phyloP scores from a whole-genome alignment of 2,797 vertebrate species.

The Muscicapa comitata region DNA sequence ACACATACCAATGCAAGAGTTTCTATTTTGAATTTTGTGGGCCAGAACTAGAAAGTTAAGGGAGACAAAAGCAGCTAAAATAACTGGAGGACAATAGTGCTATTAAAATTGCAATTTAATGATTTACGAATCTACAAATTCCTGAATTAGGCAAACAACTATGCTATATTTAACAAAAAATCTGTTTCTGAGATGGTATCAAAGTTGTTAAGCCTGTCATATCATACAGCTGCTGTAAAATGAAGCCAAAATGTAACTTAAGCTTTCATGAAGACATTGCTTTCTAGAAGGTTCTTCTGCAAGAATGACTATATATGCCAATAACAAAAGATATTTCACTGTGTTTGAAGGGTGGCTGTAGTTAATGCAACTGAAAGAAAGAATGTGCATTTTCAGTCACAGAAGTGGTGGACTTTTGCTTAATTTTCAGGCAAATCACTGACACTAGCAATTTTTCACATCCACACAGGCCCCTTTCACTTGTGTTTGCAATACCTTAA shows the following conservation, averaged over 20 bases:
- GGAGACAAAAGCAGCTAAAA: neutral
- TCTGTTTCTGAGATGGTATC: neutral
- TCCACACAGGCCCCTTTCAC: neutral
- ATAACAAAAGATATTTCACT: neutral
- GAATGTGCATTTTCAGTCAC: neutral
- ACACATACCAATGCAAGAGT: neutral
- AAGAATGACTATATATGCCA: neutral
- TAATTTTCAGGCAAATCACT: neutral
- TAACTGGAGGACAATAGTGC: neutral
- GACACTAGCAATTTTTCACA: neutral
- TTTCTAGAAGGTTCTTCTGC: neutral
- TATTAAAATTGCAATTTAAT: neutral
- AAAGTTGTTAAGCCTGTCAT: neutral
- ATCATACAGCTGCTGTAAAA: neutral
- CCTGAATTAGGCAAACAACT: neutral
- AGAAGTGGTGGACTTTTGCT: neutral
- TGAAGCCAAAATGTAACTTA: neutral
- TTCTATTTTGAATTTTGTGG: neutral
- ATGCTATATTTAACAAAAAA: neutral
- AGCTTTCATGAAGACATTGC: neutral
- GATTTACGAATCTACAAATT: neutral
- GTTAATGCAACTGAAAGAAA: neutral
- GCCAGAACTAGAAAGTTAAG: neutral
- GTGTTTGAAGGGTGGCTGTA: neutral
- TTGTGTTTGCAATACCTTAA: neutral